Percentiles rank a stretch among this genome's conserved stretches.
These are phyloP conservation scores for Drosophila baimaii DNA, from an alignment of 1,140 invertebrate species.

Conservation along the genomic window DNA sequence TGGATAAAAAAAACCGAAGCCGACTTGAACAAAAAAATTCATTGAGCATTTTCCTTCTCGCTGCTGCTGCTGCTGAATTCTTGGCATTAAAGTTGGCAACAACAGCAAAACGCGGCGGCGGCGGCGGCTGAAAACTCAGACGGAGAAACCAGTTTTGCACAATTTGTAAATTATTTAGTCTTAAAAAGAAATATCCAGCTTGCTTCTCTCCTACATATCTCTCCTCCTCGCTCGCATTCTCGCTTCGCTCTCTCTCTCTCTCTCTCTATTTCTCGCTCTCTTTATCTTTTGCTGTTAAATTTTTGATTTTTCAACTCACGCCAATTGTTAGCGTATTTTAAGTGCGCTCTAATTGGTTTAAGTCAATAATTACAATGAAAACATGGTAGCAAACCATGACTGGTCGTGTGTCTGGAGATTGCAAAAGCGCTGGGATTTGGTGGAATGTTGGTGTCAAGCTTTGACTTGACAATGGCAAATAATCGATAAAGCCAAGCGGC, in stretches of 20 bases:
- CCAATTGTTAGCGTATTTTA: slow-evolving; percentile 50
- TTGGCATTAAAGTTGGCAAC: slow-evolving; percentile 42
- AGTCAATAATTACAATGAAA: slow-evolving; percentile 54
- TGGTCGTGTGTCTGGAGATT: slow-evolving; percentile 4
- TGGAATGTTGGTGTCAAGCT: slow-evolving; percentile 28
- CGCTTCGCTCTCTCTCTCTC: slow-evolving; percentile 5
- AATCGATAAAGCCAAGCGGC: slow-evolving; percentile 40
- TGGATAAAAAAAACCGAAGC: slow-evolving; percentile 3
- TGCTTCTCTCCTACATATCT: slow-evolving; percentile 22
- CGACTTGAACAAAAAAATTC: slow-evolving; percentile 46
- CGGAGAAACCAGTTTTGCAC: slow-evolving; percentile 64
- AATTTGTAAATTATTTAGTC: slow-evolving; percentile 78
- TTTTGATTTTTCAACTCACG: slow-evolving; percentile 41
- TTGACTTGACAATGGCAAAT: slow-evolving; percentile 34
- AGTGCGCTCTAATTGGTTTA: slow-evolving; percentile 66
- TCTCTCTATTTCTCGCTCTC: background rate
- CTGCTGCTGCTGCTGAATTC: slow-evolving; percentile 40
- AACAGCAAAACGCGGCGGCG: slow-evolving; percentile 15
- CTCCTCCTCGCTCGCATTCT: background rate
- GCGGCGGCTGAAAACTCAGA: slow-evolving; percentile 12
- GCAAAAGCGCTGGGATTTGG: slow-evolving; percentile 3
- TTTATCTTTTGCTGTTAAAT: slow-evolving; percentile 8
- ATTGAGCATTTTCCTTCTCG: slow-evolving; percentile 65
- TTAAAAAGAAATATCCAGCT: slow-evolving; percentile 54
- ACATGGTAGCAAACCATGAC: slow-evolving; percentile 31